Percentiles rank a stretch among this genome's conserved stretches.
Conservation (phyloP, 2,888 invertebrate species). For the Pherbina coryleti region DNA sequence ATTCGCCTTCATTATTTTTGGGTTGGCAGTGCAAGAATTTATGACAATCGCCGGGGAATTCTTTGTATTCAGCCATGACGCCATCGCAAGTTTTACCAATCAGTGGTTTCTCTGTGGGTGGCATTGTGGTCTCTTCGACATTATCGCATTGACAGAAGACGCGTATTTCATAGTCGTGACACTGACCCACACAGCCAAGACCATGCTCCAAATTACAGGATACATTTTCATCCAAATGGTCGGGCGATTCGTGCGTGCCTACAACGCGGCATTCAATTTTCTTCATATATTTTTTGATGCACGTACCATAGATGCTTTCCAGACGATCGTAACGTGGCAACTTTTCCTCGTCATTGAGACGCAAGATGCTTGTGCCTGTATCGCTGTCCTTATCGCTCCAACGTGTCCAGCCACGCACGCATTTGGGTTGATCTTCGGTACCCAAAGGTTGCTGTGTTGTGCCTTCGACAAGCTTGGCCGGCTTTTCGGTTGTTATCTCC, state of each 20-base stretch:
- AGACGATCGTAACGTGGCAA: conserved; percentile 64
- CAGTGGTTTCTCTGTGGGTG: conserved; percentile 58
- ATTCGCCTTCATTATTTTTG: conserved; percentile 63
- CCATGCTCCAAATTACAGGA: conserved; percentile 83
- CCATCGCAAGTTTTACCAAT: conserved; percentile 63
- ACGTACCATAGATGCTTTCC: conserved; percentile 71
- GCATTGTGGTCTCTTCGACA: conserved; percentile 39
- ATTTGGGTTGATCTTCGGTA: conserved; percentile 68
- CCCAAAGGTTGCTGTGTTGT: conserved; percentile 53
- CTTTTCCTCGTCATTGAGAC: conserved; percentile 64
- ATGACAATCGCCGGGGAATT: conserved; percentile 77
- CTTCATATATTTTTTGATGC: conserved; percentile 75
- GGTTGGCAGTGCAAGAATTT: conserved; percentile 79
- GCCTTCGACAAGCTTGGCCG: conserved; percentile 43
- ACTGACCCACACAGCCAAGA: conserved; percentile 77
- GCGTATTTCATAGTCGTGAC: conserved; percentile 87
- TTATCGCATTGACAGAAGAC: conserved; percentile 77
- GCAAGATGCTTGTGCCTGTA: conserved; percentile 53
- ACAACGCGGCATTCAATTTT: conserved; percentile 84
- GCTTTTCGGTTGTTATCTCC: conserved; percentile 39
- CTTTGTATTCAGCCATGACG: conserved; percentile 72
- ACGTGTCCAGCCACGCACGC: conserved; percentile 81
- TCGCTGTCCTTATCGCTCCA: conserved; percentile 78
- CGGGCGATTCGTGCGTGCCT: conserved; percentile 73
- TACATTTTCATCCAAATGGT: conserved; percentile 80